Evolutionary conservation across 1,140 invertebrate genomes (phyloP), one percentile per base, ranked within the genome.

Genomic region (Drosophila sp.): DNA sequence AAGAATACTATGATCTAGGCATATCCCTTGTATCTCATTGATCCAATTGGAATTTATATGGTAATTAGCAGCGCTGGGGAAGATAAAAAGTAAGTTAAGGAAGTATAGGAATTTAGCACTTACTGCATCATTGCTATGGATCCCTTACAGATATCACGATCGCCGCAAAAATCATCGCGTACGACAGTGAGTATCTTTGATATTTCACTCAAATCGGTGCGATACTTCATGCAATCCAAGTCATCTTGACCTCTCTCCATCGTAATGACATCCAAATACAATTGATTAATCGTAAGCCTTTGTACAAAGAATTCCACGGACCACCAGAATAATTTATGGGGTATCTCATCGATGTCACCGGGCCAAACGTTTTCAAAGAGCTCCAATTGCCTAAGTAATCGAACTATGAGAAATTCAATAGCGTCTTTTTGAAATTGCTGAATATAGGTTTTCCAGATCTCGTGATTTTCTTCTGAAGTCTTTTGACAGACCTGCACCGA

Each of bases 201-300:
- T 23, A 86, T 72, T 47, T 86, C 71, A 0, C 8, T 6, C 0
- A 87, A 1, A 60, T 86, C 83, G 0, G 6, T 64, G 5, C 71
- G 65, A 10, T 72, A 86, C 29, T 86, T 86, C 1, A 70, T 7
- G 32, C 83, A 76, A 30, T 86, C 64, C 17, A 86, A 57, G 11
- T 72, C 75, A 5, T 55, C 17, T 0, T 11, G 0, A 5, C 11
- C 30, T 3, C 63, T 60, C 33, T 87, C 83, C 23, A 55, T 60
- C 7, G 30, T 1, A 10, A 86, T 40, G 0, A 86, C 68, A n/a
- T 70, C 79, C 10, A 87, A 54, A 40, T 86, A 87, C 4, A 83
- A 8, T 25, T 70, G 71, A 32, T 58, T 79, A 0, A 70, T 2
- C 0, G 32, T 7, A 1, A 41, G 29, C 1, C 82, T 75, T 4